These are phyloP conservation scores for Trichogramma dendrolimi DNA, from an alignment of 2,888 invertebrate species.

Conservation along the genomic window DNA sequence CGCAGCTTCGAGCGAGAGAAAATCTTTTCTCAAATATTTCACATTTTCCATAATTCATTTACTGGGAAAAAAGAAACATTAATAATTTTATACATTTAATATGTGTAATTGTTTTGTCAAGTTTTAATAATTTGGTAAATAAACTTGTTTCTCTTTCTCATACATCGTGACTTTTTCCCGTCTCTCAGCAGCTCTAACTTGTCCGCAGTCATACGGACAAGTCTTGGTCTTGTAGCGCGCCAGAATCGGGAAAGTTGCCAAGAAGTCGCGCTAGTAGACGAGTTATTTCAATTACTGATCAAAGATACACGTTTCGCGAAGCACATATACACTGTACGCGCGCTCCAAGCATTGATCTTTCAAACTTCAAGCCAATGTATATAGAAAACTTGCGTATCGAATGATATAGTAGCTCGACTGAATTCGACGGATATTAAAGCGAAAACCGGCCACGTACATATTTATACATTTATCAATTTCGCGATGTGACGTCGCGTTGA, in stretches of 20 bases:
- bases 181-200: conserved; percentile 24
- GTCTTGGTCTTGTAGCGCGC: conserved; percentile 24
- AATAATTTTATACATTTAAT: too few relatives aligned
- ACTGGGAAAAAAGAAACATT: too few relatives aligned
- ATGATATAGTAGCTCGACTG: background rate
- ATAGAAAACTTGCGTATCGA: conserved; percentile 27
- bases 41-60: too few relatives aligned
- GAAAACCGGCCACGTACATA: too few relatives aligned
- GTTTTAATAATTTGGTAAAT: conserved; percentile 4
- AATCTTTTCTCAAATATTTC: too few relatives aligned
- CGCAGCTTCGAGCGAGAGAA: too few relatives aligned
- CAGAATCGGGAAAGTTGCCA: conserved; percentile 40
- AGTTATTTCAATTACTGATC: conserved; percentile 48
- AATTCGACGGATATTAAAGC: too few relatives aligned
- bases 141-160: conserved; percentile 28
- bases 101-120: background rate
- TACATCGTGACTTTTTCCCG: conserved; percentile 23
- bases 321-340: too few relatives aligned
- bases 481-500: too few relatives aligned
- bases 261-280: conserved; percentile 43
- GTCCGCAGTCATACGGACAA: conserved; percentile 19
- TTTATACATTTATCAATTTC: too few relatives aligned
- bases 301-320: conserved; percentile 13
- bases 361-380: conserved; percentile 41
- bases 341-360: conserved; percentile 40